Conservation (phyloP, 2,113 vertebrate species). For the Megaptera novaeangliae region DNA sequence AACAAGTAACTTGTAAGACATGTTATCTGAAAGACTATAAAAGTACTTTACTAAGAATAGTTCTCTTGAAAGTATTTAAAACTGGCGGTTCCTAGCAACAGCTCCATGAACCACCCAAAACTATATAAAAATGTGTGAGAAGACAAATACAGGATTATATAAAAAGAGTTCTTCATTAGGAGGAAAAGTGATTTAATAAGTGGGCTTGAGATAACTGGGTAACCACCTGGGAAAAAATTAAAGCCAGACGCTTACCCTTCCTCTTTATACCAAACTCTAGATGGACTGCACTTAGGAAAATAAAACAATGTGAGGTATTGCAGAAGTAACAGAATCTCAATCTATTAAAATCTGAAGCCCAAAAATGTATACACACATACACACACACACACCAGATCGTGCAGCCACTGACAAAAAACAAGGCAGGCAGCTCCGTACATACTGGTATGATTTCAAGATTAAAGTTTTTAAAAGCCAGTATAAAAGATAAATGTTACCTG, state of each 20-base stretch:
- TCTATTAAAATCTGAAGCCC: neutral
- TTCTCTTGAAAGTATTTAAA: constrained; percentile 10
- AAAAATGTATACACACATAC: neutral
- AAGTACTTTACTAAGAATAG: neutral
- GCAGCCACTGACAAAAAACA: constrained; percentile 4
- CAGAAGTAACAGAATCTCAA: neutral
- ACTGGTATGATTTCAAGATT: neutral
- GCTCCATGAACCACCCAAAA: neutral
- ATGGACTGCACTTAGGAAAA: neutral
- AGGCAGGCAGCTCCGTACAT: neutral
- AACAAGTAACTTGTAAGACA: neutral
- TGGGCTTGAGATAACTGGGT: neutral
- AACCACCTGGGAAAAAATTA: neutral
- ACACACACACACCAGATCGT: neutral
- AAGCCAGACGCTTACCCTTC: neutral
- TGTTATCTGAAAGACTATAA: neutral
- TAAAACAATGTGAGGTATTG: neutral
- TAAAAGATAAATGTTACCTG: neutral
- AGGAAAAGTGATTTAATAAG: neutral
- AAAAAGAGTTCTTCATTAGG: neutral
- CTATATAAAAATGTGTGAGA: neutral
- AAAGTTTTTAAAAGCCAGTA: neutral
- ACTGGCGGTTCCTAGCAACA: neutral
- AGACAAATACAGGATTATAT: neutral
- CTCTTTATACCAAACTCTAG: neutral